A percentile compares a stretch with the other conserved stretches of the same genome.
phyloP scores from a whole-genome alignment of 2,888 invertebrate genomes.

The Anarsia innoxiella region DNA sequence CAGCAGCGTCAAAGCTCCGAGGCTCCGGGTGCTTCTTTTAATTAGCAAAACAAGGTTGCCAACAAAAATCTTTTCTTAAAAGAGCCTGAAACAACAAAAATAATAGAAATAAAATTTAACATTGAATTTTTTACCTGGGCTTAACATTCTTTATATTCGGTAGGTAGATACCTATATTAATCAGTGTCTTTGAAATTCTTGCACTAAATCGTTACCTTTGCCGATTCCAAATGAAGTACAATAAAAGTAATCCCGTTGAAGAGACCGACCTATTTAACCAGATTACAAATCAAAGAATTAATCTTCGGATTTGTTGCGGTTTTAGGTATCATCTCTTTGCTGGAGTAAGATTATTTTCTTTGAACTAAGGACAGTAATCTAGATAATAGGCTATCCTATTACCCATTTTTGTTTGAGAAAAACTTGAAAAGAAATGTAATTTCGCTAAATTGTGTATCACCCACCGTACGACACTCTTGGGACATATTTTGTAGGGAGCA shows the following conservation, averaged over 20 bases:
- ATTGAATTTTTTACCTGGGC: too few relatives aligned
- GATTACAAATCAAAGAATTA: constrained; percentile 10
- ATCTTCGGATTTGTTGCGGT: constrained; percentile 4
- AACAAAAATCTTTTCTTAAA: too few relatives aligned
- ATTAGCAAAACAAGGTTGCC: too few relatives aligned
- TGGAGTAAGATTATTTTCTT: constrained; percentile 21
- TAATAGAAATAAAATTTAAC: too few relatives aligned
- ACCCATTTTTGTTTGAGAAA: constrained; percentile 31
- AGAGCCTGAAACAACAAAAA: too few relatives aligned
- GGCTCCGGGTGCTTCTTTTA: too few relatives aligned
- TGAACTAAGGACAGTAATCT: constrained; percentile 29
- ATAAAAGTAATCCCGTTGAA: constrained; percentile 1
- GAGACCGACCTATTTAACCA: constrained; percentile 4
- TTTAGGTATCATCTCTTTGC: constrained; percentile 6
- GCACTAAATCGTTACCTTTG: not conserved
- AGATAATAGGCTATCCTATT: constrained; percentile 29
- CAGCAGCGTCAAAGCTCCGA: too few relatives aligned
- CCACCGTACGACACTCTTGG: constrained; percentile 29
- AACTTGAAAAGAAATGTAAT: constrained; percentile 44
- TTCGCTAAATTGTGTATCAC: constrained; percentile 46
- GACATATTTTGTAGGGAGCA: constrained; percentile 10
- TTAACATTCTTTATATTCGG: too few relatives aligned
- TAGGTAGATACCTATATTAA: too few relatives aligned
- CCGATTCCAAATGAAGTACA: not conserved
- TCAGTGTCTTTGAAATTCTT: too few relatives aligned